Percentiles rank a stretch among this genome's conserved stretches.
phyloP scores from a whole-genome alignment of 2,113 vertebrate species.

The Oxygymnocypris stewartii region DNA sequence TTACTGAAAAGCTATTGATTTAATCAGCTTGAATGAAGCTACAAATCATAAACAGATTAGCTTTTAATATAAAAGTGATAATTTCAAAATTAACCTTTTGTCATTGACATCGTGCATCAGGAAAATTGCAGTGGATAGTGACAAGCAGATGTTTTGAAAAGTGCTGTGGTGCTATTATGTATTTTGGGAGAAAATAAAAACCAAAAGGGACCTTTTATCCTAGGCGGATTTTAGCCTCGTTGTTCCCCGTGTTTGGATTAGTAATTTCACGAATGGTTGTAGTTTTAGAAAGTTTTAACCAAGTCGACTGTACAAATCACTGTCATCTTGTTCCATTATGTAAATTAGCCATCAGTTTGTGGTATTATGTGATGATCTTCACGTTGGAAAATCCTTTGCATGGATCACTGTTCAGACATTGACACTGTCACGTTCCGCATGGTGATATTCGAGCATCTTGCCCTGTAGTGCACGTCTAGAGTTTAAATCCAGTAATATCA shows the following conservation, averaged over 20 bases:
- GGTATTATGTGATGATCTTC: slow-evolving; percentile 24
- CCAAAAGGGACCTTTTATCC: not conserved
- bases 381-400: not conserved
- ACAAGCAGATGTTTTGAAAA: slow-evolving; percentile 3
- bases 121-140: not conserved
- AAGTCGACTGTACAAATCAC: slow-evolving; percentile 24
- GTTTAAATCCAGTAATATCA: slow-evolving; percentile 57
- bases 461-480: slow-evolving; percentile 28
- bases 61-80: not conserved
- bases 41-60: not conserved
- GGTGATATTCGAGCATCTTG: slow-evolving; percentile 25
- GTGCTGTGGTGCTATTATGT: not conserved
- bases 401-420: slow-evolving; percentile 21
- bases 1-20: not conserved
- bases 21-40: not conserved
- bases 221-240: not conserved
- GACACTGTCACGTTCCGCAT: slow-evolving; percentile 16
- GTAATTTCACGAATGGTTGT: not conserved
- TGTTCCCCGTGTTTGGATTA: not conserved
- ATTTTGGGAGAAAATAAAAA: slow-evolving; percentile 6
- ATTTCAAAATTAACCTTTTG: not conserved
- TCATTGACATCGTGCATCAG: not conserved
- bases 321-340: slow-evolving; percentile 36
- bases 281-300: slow-evolving; percentile 12
- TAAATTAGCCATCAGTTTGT: slow-evolving; percentile 16